Evolutionary conservation across 2,113 vertebrate species (phyloP).

Genomic region (Trichomycterus rosablanca): DNA sequence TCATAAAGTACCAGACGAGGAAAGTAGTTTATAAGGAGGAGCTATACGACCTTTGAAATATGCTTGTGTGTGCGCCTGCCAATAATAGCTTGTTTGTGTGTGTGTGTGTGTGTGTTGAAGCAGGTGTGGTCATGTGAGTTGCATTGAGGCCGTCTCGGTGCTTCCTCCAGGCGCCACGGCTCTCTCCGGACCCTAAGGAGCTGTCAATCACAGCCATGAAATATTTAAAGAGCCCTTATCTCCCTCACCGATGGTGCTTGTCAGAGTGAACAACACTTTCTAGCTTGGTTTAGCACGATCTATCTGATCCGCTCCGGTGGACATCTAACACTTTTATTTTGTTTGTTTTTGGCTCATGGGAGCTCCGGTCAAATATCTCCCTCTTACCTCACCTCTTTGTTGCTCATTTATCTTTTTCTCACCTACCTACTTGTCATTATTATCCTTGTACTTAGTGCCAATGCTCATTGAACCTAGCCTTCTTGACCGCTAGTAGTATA

Average conservation of each 20-base stretch:
- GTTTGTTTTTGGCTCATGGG: background rate
- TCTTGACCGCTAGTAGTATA: no score
- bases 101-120: conserved; percentile 14
- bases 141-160: conserved; percentile 19
- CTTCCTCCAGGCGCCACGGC: conserved; percentile 39
- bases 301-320: conserved; percentile 3
- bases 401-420: conserved; percentile 13
- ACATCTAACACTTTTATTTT: background rate
- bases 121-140: conserved; percentile 29
- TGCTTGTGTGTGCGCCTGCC: conserved; percentile 1
- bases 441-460: background rate
- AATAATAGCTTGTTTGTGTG: conserved; percentile 5
- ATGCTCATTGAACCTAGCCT: no score
- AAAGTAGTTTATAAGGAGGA: conserved; percentile 1
- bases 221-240: conserved; percentile 63
- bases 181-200: conserved; percentile 43
- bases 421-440: background rate
- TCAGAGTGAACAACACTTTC: conserved; percentile 29
- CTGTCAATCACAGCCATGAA: conserved; percentile 60
- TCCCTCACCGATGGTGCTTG: conserved; percentile 34
- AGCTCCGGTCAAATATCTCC: background rate
- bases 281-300: conserved; percentile 8
- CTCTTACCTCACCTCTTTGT: conserved; percentile 7
- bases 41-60: background rate
- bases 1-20: background rate